A percentile compares a stretch with the other conserved stretches of the same genome.
Conservation (phyloP, 2,888 invertebrate species). For the Ectemnius lituratus region DNA sequence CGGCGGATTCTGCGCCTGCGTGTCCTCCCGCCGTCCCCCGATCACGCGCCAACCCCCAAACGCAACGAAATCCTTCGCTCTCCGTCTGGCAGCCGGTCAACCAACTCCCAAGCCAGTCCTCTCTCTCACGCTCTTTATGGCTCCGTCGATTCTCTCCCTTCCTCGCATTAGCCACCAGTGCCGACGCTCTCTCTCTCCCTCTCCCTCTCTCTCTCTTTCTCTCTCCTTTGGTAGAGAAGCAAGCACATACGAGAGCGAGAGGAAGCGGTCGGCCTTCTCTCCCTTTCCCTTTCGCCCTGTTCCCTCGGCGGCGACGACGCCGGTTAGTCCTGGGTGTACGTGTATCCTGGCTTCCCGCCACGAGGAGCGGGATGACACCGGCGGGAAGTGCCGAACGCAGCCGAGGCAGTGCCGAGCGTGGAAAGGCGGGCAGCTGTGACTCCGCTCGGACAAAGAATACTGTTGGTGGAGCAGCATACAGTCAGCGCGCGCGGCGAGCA, state of each 20-base stretch:
- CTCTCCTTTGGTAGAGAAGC: conserved; percentile 21
- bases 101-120: conserved; percentile 35
- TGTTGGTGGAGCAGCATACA: conserved; percentile 71
- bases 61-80: conserved; percentile 51
- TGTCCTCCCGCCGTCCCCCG: conserved; percentile 29
- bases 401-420: conserved; percentile 66
- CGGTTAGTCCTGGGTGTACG: conserved; percentile 65
- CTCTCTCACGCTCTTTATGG: conserved; percentile 29
- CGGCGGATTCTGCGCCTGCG: conserved; percentile 54
- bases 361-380: conserved; percentile 72
- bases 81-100: conserved; percentile 47
- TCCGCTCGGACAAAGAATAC: conserved; percentile 76
- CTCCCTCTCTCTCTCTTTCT: conserved; percentile 40
- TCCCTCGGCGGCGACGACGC: conserved; percentile 50
- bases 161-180: not conserved
- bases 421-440: conserved; percentile 77
- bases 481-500: conserved; percentile 76
- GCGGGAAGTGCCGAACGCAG: conserved; percentile 69
- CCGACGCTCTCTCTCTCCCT: conserved; percentile 16
- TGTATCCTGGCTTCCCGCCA: conserved; percentile 76
- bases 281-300: conserved; percentile 49
- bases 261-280: conserved; percentile 19
- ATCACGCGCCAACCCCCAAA: conserved; percentile 28
- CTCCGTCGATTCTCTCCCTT: conserved; percentile 14
- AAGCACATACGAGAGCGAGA: not conserved